Conservation (phyloP, 2,113 vertebrate species). For the Peucedramus taeniatus region DNA sequence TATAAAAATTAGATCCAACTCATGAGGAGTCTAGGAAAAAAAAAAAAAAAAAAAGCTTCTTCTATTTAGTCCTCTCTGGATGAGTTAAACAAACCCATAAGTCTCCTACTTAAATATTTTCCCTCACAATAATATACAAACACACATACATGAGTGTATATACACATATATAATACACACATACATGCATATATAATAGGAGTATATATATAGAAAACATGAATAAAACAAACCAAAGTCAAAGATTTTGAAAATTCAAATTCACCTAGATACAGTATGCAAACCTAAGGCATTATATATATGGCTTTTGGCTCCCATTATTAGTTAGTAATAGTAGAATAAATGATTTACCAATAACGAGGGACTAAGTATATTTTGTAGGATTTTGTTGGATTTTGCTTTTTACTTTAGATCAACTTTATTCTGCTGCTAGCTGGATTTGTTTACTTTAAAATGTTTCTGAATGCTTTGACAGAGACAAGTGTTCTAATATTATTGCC, state of each 20-base stretch:
- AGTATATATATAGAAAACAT: background rate
- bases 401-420: constrained; percentile 48
- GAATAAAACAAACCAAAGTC: background rate
- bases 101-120: background rate
- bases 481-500: constrained; percentile 44
- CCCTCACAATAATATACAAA: background rate
- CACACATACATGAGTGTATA: background rate
- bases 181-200: background rate
- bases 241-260: background rate
- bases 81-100: background rate
- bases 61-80: background rate
- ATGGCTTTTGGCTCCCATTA: background rate
- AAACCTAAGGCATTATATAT: background rate
- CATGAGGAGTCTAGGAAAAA: background rate
- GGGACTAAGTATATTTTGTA: background rate
- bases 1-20: background rate
- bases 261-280: background rate
- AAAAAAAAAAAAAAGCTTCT: background rate
- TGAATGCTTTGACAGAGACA: constrained; percentile 59
- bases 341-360: constrained; percentile 60
- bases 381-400: constrained; percentile 30
- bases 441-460: constrained; percentile 65
- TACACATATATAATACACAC: background rate
- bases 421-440: constrained; percentile 43
- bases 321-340: constrained; percentile 22